Evolutionary conservation across 2,113 vertebrate species (phyloP).

Genomic region (Thomomys bottae): DNA sequence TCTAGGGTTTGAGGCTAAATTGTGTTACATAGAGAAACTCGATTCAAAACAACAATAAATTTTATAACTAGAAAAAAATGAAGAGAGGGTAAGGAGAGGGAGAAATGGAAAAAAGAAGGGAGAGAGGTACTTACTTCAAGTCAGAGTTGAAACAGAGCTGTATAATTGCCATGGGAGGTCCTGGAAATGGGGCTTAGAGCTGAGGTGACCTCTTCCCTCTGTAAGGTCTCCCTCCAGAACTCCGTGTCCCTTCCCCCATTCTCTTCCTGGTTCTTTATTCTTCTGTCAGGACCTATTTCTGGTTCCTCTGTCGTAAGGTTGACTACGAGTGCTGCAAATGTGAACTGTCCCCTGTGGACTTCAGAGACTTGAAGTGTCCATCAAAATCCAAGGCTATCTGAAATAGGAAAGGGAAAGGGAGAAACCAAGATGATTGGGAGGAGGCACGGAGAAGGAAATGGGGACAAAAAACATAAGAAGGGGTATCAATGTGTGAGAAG

Average conservation of each 20-base stretch:
- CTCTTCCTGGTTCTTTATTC: neutral
- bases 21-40: neutral
- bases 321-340: neutral
- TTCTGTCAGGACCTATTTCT: neutral
- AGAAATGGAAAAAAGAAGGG: neutral
- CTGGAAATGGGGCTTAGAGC: fast-evolving
- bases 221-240: neutral
- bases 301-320: neutral
- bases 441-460: no score
- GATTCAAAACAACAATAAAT: neutral
- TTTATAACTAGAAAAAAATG: no score
- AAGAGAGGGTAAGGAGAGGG: neutral
- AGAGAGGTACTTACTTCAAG: neutral
- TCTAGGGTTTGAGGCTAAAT: neutral
- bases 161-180: neutral
- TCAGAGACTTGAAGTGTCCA: neutral
- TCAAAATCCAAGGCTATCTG: neutral
- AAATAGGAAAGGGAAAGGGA: no score
- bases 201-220: neutral
- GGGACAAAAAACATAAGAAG: no score
- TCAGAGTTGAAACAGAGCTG: constrained; percentile 60
- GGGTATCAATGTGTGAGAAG: no score
- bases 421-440: no score
- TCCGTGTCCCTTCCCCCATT: neutral
- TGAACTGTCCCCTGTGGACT: neutral